Evolutionary conservation across 35 echinoderm and acorn worm species (phyloP), one percentile per base, ranked within the genome.

Genomic region (Holothuria glaberrima): DNA sequence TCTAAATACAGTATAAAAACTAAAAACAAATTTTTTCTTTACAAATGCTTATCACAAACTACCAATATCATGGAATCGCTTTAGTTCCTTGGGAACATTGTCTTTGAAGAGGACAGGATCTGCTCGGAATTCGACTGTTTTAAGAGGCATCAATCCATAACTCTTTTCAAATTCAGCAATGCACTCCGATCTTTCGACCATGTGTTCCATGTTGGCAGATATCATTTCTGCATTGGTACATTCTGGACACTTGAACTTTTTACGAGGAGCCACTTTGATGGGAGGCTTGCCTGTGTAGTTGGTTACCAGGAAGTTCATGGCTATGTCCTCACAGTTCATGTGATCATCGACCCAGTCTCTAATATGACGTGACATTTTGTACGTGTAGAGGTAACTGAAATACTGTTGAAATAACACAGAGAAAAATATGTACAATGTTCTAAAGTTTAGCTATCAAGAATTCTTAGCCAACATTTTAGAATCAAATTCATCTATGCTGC

Each of bases 321-420:
- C 97, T 2, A 99, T 94, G 70, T 99, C 97, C 45, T 99, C 97
- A 68, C 97, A 99, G 93, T 99, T 99, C 93, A 99, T 95, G 71
- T 99, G 93, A 32, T 89, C 97, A 71, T 99, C 97, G 4, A 99
- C 97, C 97, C 97, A 99, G 7, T 86, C 86, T 64, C 94, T 90
- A 30, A 99, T 99, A 78, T 95, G 82, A 3, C 73, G 70, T 0
- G 93, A 90, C 97, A 99, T 99, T 67, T 92, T 91, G 54, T 99
- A 88, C 26, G 93, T 99, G 91, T 99, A 99, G 7, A 94, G 73
- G 48, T 91, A 93, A 67, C 94, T 99, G 91, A 93, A 99, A 64
- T 95, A 99, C 97, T 99, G 86, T 19, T 25, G 50, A 48, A 61
- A 26, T 26, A 88, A 82, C 68, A 89, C 6, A 14, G 36, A 41